Evolutionary conservation across 2,113 vertebrate species (phyloP), one percentile per base, ranked within the genome.

Genomic region (Lophochroa leadbeateri): DNA sequence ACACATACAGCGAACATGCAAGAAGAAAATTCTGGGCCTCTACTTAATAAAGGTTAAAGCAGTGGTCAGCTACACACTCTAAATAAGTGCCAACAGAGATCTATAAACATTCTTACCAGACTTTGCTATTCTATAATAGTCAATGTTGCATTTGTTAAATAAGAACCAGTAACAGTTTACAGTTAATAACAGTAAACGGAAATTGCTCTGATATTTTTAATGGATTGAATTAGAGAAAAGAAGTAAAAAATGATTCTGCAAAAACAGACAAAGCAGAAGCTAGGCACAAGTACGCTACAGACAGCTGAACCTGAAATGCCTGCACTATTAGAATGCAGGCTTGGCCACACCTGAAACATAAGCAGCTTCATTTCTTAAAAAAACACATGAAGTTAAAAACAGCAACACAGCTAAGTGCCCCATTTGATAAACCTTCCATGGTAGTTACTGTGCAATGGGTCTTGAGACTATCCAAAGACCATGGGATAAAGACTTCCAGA

Each of bases 381-480:
- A 83, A 58, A 41, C 55, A 87, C 44, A 57, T 8, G 6, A 43
- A 8, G 2, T 61, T 31, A 52, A 63, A 90, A 86, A 63, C 43
- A 68, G 17, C 35, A 94, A 39, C 49, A 33, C 20, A 41, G 49
- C 17, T 77, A 46, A 80, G 85, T 44, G 76, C 23, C 14, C 58
- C 10, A 27, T 79, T 87, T 87, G 78, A 85, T 90, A 85, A 91
- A 84, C 19, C 17, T 17, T 67, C 41, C 43, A 58, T 3, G 2
- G 74, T 60, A 82, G 50, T 76, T 80, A 80, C 53, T 67, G 58
- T 47, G 80, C 41, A 95, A 88, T 5, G 5, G 18, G 7, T 86
- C 76, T 92, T 75, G 72, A 86, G 64, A 90, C 86, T 70, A 80
- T 74, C 55, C 58, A 86, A 91, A 91, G 50, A 72, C 63, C 41